Base-by-base conservation (phyloP, 2,113 vertebrate species). In the Varanus komodoensis region DNA sequence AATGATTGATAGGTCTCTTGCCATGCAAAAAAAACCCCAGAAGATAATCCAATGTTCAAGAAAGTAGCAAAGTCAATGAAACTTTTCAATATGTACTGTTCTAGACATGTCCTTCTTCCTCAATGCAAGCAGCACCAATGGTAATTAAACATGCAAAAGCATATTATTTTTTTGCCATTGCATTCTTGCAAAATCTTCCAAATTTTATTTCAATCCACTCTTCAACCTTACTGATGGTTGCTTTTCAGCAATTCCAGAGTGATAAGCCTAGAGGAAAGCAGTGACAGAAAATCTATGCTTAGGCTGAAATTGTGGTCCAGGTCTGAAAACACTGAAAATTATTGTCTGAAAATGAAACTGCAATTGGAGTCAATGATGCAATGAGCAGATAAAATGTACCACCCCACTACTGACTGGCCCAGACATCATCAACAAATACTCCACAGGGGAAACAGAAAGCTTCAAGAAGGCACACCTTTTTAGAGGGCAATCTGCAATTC, bases 131-230 rank as follows among this genome's bases (percentile, higher is more conserved):
- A 95, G 82, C 89, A 94, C 81, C 89, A 94, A 87, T 75, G 82
- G 93, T 91, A 93, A 0, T 73, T 0, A 0, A 89, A 90, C 94
- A 93, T 57, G 88, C 91, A 92, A 89, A 81, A 96, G 86, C 89
- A 95, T 87, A 90, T 92, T 44, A 90, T 95, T 29, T 34, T 50
- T 79, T 75, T 93, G 93, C 92, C 90, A 96, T 95, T 94, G 89
- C 94, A 96, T 94, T 92, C 89, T 91, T 95, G 95, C 93, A 95
- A 96, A 96, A 87, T 95, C 92, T 54, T 95, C 95, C 92, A 93
- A 96, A 97, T 95, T 54, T 95, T 95, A 96, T 96, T 96, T 95
- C 95, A 92, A 94, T 96, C 95, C 94, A 96, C 94, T 96, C 84
- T 95, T 94, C 94, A 89, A 95, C 87, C 94, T 95, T 92, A 96